A percentile compares a stretch with the other conserved stretches of the same genome.
These are phyloP conservation scores for Hystrix brachyura DNA, from an alignment of 2,113 vertebrate genomes.

Conservation along the genomic window DNA sequence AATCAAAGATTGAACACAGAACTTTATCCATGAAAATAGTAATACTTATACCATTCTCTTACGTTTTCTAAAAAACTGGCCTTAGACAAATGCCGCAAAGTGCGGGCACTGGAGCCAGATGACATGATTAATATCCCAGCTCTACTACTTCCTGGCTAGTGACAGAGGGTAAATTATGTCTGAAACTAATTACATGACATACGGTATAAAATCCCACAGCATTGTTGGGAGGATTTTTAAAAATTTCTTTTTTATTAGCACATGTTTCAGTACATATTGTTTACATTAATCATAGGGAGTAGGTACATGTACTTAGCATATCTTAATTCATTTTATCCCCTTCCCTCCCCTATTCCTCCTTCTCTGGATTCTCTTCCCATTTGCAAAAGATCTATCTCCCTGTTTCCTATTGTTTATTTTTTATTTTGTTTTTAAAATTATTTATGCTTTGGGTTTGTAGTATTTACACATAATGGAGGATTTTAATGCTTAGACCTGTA, in stretches of 20 bases:
- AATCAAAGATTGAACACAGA: constrained; percentile 6
- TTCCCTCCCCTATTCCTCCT: not conserved
- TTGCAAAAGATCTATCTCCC: not conserved
- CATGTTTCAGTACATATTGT: not conserved
- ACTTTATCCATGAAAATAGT: constrained; percentile 11
- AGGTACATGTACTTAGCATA: not conserved
- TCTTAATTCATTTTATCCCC: not conserved
- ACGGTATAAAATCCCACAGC: not conserved
- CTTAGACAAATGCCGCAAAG: not conserved
- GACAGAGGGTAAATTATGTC: constrained; percentile 5
- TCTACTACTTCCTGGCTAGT: not conserved
- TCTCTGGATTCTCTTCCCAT: not conserved
- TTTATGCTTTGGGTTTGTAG: not conserved
- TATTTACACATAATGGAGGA: not conserved
- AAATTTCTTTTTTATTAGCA: not conserved
- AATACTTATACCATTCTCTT: not conserved
- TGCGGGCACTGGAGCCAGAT: not conserved
- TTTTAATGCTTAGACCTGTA: constrained; percentile 25
- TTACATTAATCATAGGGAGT: not conserved
- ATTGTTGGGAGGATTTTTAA: not conserved
- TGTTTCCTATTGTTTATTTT: not conserved
- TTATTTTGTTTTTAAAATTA: not conserved
- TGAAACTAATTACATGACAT: not conserved
- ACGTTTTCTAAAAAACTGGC: not conserved
- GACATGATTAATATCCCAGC: not conserved